These are phyloP conservation scores for Carollia perspicillata DNA, from an alignment of 2,113 vertebrate species.

Conservation along the genomic window DNA sequence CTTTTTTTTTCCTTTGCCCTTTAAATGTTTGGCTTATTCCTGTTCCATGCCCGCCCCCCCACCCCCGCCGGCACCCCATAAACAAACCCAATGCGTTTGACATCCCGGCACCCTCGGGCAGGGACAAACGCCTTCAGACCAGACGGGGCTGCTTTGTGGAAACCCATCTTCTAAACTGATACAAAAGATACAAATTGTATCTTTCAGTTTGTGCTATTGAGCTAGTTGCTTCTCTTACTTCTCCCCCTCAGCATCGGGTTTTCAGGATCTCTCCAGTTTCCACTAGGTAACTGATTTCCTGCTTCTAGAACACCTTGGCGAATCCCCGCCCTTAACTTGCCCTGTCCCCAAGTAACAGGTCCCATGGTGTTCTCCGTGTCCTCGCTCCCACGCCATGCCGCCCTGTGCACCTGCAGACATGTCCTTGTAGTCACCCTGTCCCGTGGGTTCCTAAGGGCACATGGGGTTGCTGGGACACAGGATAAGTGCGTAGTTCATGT, in stretches of 20 bases:
- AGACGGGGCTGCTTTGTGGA: no score
- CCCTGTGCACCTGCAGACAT: not conserved
- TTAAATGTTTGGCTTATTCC: rapidly evolving
- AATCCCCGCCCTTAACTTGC: no score
- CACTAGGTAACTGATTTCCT: not conserved
- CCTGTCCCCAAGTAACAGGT: not conserved
- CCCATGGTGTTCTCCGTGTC: rapidly evolving
- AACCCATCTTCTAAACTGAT: not conserved
- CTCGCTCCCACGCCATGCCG: no score
- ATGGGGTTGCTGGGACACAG: rapidly evolving
- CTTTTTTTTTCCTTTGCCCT: not conserved
- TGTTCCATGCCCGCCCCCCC: no score
- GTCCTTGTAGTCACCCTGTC: rapidly evolving
- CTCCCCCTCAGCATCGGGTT: not conserved
- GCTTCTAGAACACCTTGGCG: not conserved
- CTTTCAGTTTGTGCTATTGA: not conserved
- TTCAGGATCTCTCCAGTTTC: not conserved
- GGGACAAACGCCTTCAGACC: rapidly evolving
- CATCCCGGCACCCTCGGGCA: no score
- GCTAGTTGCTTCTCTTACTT: not conserved
- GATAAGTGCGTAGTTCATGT: not conserved
- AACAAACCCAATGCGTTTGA: not conserved
- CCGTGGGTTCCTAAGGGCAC: not conserved
- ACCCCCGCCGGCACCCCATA: no score
- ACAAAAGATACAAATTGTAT: not conserved